phyloP scores from a whole-genome alignment of 1,140 invertebrate genomes.

The Formica exsecta region DNA sequence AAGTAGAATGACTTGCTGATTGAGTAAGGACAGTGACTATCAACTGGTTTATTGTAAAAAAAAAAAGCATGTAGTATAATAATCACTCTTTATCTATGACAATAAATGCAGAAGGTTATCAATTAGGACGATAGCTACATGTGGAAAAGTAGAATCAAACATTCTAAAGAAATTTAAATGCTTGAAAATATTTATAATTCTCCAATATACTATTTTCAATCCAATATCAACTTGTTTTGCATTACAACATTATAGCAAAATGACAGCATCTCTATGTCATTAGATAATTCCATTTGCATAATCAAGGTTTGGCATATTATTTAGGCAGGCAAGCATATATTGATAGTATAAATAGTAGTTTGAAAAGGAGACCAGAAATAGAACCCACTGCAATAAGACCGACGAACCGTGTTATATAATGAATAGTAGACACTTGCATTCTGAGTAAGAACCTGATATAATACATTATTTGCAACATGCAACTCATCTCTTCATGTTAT shows the following conservation, averaged over 20 bases:
- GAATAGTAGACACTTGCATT: slow-evolving; percentile 61
- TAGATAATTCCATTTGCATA: slow-evolving; percentile 16
- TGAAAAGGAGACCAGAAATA: slow-evolving; percentile 82
- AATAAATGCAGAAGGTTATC: not conserved
- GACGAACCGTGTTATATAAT: slow-evolving; percentile 67
- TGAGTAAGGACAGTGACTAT: slow-evolving; percentile 38
- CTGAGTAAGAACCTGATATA: slow-evolving; percentile 29
- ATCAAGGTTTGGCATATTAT: slow-evolving; percentile 13
- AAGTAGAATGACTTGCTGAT: slow-evolving; percentile 55
- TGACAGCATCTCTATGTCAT: not conserved
- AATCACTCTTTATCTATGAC: not conserved
- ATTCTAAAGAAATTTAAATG: not conserved
- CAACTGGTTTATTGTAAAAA: not conserved
- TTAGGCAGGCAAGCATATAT: slow-evolving; percentile 22
- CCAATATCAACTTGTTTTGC: not conserved
- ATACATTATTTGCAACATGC: slow-evolving; percentile 7
- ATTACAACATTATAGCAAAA: not conserved
- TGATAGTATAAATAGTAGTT: slow-evolving; percentile 68
- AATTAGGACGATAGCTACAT: not conserved
- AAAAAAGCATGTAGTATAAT: not conserved
- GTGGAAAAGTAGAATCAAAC: not conserved
- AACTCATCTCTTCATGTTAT: not conserved
- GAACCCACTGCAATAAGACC: slow-evolving; percentile 76
- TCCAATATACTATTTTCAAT: not conserved
- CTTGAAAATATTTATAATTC: not conserved